phyloP scores from a whole-genome alignment of 2,888 invertebrate species.

The Synanthedon andrenaeformis region DNA sequence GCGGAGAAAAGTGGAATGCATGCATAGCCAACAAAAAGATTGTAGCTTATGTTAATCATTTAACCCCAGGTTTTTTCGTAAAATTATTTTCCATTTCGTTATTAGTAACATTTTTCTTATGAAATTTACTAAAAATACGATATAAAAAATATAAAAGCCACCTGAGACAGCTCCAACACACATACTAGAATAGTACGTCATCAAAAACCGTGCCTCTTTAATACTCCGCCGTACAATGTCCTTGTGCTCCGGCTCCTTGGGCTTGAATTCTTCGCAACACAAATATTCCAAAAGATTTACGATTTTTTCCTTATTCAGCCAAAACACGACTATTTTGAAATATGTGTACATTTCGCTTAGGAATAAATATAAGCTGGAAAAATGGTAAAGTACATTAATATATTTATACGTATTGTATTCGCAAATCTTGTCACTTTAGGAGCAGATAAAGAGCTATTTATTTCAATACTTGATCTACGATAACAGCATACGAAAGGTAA shows the following conservation, averaged over 20 bases:
- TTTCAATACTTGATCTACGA: slow-evolving; percentile 17
- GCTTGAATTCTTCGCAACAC: slow-evolving; percentile 48
- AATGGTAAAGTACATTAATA: background rate
- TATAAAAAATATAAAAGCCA: slow-evolving; percentile 13
- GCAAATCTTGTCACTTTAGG: background rate
- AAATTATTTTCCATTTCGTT: too few relatives aligned
- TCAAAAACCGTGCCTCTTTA: slow-evolving; percentile 47
- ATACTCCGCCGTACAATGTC: slow-evolving; percentile 47
- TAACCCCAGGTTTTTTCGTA: too few relatives aligned
- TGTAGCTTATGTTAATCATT: too few relatives aligned
- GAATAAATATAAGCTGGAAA: slow-evolving; percentile 57
- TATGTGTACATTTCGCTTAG: slow-evolving; percentile 66
- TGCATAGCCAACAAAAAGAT: too few relatives aligned
- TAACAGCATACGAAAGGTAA: slow-evolving; percentile 15
- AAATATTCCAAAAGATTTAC: slow-evolving; percentile 43
- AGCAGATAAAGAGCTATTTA: slow-evolving; percentile 1
- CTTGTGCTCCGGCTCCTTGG: slow-evolving; percentile 46
- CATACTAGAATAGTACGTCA: slow-evolving; percentile 56
- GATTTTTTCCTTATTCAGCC: slow-evolving; percentile 54
- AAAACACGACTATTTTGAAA: slow-evolving; percentile 56
- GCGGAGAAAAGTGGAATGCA: too few relatives aligned
- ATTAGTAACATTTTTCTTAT: too few relatives aligned
- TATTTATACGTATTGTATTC: background rate
- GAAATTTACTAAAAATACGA: too few relatives aligned
- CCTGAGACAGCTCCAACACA: slow-evolving; percentile 61